Evolutionary conservation across 2,888 invertebrate genomes (phyloP), one percentile per base, ranked within the genome.

Genomic region (Timandra comae): DNA sequence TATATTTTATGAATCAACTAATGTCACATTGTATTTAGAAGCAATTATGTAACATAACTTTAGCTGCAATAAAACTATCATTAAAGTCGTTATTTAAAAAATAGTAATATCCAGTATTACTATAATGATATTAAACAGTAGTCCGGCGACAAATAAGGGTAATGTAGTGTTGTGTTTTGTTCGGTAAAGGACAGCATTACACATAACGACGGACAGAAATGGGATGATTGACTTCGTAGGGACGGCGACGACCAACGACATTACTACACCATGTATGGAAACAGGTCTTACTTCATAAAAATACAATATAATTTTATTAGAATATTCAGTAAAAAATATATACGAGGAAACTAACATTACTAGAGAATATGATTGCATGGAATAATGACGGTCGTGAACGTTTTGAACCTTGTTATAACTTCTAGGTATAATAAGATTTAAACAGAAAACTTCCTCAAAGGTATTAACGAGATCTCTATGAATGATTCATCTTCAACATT

Each of bases 21-120:
- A 45, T 29, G 36, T 38, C 35, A 35, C 26, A 33, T 36, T 19
- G 30, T 31, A 38, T 42, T 33, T 25, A 38, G 43, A 40, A 38
- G 25, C 40, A 43, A 49, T 49, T 38, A 38, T 42, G 27, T 33
- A 37, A 29, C 29, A 26, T 35, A 48, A 39, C 38, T 32, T 32
- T 43, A 40, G 37, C 33, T 28, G 33, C 35, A 43, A 49, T 46
- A 49, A 43, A 49, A 42, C 28, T 43, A 39, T 43, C 39, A 36
- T 46, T 43, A 43, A 39, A 29, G 40, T 36, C 39, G 29, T 30
- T 31, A 40, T 41, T 39, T 26, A 33, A 38, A 38, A 33, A 35
- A 30, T 43, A 30, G 32, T 46, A 23, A 16, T 22, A 16, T 24
- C 12, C 28, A 33, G 39, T 29, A 36, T 31, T 37, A 35, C 30